phyloP scores from a whole-genome alignment of 2,888 invertebrate genomes.

The Matsumyia berberina region DNA sequence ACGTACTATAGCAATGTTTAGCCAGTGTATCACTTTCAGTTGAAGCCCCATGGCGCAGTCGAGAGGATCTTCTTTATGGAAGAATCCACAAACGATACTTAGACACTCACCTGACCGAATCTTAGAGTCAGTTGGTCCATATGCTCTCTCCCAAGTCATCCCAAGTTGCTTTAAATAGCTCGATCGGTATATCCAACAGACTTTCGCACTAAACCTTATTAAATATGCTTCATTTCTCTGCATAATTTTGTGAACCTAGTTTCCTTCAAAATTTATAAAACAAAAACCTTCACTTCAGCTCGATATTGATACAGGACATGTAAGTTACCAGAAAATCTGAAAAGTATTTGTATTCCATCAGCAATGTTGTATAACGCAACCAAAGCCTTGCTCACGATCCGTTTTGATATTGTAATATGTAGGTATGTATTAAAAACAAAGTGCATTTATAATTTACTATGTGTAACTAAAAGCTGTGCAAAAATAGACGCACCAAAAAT shows the following conservation, averaged over 20 bases:
- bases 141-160: too few species aligned
- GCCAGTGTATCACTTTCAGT: too few species aligned
- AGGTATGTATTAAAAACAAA: conserved; percentile 73
- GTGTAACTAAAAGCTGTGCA: conserved; percentile 63
- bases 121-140: too few species aligned
- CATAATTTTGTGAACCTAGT: too few species aligned
- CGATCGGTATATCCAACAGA: too few species aligned
- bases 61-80: too few species aligned
- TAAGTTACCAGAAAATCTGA: conserved; percentile 35
- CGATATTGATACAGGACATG: conserved; percentile 23
- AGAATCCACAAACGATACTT: too few species aligned
- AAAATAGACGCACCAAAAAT: conserved; percentile 64
- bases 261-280: not conserved
- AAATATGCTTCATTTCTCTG: not conserved
- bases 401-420: conserved; percentile 72
- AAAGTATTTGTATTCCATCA: conserved; percentile 66
- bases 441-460: conserved; percentile 74
- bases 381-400: conserved; percentile 47
- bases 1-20: too few species aligned
- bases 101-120: too few species aligned
- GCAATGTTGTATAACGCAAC: conserved; percentile 35
- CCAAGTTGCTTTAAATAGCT: too few species aligned
- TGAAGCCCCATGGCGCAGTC: too few species aligned
- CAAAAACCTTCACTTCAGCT: conserved; percentile 22
- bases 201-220: too few species aligned